These are phyloP conservation scores for Hippocampus comes DNA, from an alignment of 2,113 vertebrate species.

Conservation along the genomic window DNA sequence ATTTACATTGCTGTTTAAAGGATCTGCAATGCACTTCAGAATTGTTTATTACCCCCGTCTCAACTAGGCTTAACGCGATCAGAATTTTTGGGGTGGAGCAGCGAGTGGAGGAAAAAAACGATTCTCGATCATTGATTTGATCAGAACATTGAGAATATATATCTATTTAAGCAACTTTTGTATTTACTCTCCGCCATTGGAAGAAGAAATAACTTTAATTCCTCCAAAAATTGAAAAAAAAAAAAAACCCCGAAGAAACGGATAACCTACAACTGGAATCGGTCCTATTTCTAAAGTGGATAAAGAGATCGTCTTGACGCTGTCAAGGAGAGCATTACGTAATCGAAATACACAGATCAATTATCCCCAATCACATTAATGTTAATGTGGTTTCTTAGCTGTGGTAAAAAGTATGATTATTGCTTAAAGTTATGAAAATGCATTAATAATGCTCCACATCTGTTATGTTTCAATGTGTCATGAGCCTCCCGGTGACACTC, in stretches of 20 bases:
- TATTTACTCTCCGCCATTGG: too few species aligned
- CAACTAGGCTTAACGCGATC: not conserved
- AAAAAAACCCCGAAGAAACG: not conserved
- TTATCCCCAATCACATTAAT: not conserved
- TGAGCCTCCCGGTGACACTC: not conserved
- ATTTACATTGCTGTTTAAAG: not conserved
- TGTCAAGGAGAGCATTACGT: not conserved
- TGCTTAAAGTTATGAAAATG: not conserved
- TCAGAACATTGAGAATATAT: too few species aligned
- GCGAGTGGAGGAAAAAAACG: too few species aligned
- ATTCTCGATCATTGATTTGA: too few species aligned
- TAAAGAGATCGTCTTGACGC: not conserved
- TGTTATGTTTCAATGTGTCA: not conserved
- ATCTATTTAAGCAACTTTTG: too few species aligned
- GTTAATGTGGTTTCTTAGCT: not conserved
- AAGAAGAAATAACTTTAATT: too few species aligned
- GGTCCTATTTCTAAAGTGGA: not conserved
- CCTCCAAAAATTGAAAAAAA: too few species aligned
- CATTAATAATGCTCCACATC: not conserved
- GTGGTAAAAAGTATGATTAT: slow-evolving; percentile 1
- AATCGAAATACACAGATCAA: not conserved
- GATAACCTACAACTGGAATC: not conserved
- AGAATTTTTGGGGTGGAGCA: too few species aligned
- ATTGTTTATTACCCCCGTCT: not conserved
- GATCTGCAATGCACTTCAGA: not conserved